Evolutionary conservation across 1,140 invertebrate species (phyloP).

Genomic region (Megalopta genalis): DNA sequence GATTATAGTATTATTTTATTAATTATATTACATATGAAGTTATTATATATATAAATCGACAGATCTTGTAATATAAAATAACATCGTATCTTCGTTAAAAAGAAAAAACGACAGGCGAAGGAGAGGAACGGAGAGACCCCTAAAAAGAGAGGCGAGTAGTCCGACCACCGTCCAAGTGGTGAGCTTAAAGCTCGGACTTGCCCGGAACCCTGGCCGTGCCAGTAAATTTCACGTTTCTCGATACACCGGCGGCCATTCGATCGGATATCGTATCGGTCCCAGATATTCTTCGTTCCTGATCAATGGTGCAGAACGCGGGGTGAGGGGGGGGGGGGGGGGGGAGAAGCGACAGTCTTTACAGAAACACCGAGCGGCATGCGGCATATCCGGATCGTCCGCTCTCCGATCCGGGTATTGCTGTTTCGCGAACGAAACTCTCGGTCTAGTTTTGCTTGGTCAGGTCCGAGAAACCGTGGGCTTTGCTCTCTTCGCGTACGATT

Average conservation of each 20-base stretch:
- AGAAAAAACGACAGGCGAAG: background rate
- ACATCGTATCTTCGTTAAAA: too few relatives aligned
- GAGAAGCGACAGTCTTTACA: slow-evolving; percentile 20
- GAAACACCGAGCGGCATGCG: slow-evolving; percentile 17
- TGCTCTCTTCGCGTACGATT: background rate
- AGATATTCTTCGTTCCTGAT: slow-evolving; percentile 36
- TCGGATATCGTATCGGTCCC: slow-evolving; percentile 44
- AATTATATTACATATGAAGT: too few relatives aligned
- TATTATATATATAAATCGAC: too few relatives aligned
- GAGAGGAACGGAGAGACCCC: slow-evolving; percentile 12
- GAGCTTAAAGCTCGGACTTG: slow-evolving; percentile 44
- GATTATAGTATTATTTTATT: too few relatives aligned
- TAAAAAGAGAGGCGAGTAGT: slow-evolving; percentile 15
- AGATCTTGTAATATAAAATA: too few relatives aligned
- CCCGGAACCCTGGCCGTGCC: slow-evolving; percentile 4
- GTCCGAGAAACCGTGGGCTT: background rate
- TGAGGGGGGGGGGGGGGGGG: too few relatives aligned
- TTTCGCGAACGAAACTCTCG: slow-evolving; percentile 38
- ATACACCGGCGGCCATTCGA: slow-evolving; percentile 36
- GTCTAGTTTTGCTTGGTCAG: background rate
- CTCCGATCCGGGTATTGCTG: slow-evolving; percentile 3
- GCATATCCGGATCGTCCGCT: slow-evolving; percentile 19
- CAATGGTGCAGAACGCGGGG: slow-evolving; percentile 35
- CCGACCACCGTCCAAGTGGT: slow-evolving; percentile 21
- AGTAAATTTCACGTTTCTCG: slow-evolving; percentile 58